These are phyloP conservation scores for Dendroctonus valens DNA, from an alignment of 1,140 invertebrate genomes.

Conservation along the genomic window DNA sequence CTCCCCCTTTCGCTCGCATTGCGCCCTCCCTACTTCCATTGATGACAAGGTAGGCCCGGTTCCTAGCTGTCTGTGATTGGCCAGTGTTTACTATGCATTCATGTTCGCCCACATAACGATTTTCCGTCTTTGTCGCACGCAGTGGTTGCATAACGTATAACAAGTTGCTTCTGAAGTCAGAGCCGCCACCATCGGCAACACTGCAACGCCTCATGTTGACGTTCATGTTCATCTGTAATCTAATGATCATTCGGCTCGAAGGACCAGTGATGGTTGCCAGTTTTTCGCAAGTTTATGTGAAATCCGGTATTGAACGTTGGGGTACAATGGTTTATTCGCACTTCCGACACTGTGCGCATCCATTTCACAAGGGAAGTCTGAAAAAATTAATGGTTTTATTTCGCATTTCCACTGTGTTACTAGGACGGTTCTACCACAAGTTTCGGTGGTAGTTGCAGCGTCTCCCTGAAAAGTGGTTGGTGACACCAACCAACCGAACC, in stretches of 20 bases:
- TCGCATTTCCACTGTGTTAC: too few relatives aligned
- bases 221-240: conserved; percentile 19
- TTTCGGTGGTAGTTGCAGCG: too few relatives aligned
- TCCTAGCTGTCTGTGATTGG: conserved; percentile 48
- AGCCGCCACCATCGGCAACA: not conserved
- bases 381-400: too few relatives aligned
- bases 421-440: too few relatives aligned
- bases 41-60: conserved; percentile 52
- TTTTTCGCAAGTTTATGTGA: too few relatives aligned
- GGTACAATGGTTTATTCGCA: too few relatives aligned
- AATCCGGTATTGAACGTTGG: too few relatives aligned
- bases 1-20: conserved; percentile 29
- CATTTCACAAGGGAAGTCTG: too few relatives aligned
- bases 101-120: conserved; percentile 42
- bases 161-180: conserved; percentile 28
- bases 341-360: too few relatives aligned
- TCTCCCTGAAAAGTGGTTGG: too few relatives aligned
- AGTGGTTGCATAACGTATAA: conserved; percentile 39
- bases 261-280: not conserved
- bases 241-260: conserved; percentile 5
- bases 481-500: too few relatives aligned
- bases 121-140: conserved; percentile 39
- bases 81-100: conserved; percentile 44
- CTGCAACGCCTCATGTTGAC: conserved; percentile 9
- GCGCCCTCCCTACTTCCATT: conserved; percentile 50